Conservation (phyloP, 2,113 vertebrate genomes). For the Misgurnus mizolepis region DNA sequence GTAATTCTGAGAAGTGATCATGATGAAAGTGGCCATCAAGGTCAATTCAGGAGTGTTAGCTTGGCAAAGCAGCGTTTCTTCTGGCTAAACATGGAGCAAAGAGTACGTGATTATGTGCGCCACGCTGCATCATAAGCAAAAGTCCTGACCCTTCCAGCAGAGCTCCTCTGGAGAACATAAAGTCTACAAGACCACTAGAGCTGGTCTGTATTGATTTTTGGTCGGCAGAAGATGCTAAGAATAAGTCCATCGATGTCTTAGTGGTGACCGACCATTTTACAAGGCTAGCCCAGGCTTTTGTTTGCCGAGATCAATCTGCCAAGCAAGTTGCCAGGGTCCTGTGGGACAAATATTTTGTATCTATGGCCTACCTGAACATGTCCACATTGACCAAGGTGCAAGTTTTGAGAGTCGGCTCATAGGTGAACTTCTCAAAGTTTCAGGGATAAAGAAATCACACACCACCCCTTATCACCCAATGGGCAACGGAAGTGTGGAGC, state of each 20-base stretch:
- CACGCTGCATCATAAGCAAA: slow-evolving; percentile 5
- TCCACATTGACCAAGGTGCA: not conserved
- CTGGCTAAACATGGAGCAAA: slow-evolving; percentile 37
- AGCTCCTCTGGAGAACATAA: not conserved
- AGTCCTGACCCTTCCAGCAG: slow-evolving; percentile 11
- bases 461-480: not conserved
- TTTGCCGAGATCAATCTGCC: not conserved
- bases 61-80: slow-evolving; percentile 33
- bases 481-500: not conserved
- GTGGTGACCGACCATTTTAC: not conserved
- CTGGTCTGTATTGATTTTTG: not conserved
- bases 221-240: not conserved
- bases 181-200: not conserved
- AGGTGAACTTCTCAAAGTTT: not conserved
- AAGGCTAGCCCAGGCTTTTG: not conserved
- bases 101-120: not conserved
- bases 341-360: not conserved
- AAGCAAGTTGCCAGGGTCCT: not conserved
- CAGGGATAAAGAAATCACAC: not conserved
- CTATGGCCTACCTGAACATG: not conserved
- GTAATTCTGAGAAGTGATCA: slow-evolving; percentile 20
- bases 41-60: slow-evolving; percentile 36
- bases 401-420: not conserved
- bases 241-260: not conserved
- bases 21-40: slow-evolving; percentile 43